Evolutionary conservation across 30 jellyfish, hydroid and myxozoan genomes (phyloP), one percentile per base, ranked within the genome.

Genomic region (Aurelia aurita): DNA sequence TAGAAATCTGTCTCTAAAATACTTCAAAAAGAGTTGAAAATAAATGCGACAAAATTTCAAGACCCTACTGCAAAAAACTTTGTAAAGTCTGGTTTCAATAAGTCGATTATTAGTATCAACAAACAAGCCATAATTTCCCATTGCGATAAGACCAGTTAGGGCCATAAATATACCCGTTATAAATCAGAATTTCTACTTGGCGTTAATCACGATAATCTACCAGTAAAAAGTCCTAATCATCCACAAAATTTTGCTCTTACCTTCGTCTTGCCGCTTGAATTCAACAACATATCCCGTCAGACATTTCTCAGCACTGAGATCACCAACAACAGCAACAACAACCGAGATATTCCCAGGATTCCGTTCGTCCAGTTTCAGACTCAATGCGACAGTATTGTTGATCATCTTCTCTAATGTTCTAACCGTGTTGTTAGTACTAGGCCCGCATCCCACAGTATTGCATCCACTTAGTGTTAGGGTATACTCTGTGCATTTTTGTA

Each of bases 361-460:
- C 5, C 20, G 39, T 34, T 59, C 93, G 0, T 59, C 63, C 31
- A 70, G 31, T 8, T 34, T 46, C n/a, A 84, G 34, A 58, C 11
- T 34, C 59, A 68, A n/a, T 21, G 80, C 26, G 18, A 57, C 46
- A 14, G 75, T 9, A 51, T 75, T 47, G 16, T 67, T 58, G 57
- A 66, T 53, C 53, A 43, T 44, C 20, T 3, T 19, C 49, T 45
- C 74, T 2, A 22, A 45, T 13, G 87, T 84, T 59, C 82, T 44
- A 2, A 14, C 71, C 29, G 69, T 35, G n/a, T 7, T 20, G 22
- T 58, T 58, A 11, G 78, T 70, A 11, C 2, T 22, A 25, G 93
- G 93, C 72, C 93, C 87, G 45, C 93, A 84, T 12, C 93, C 93
- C 11, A 27, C 82, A 21, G 53, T 62, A 65, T 59, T 84, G 65